phyloP scores from a whole-genome alignment of 2,888 invertebrate species.

The Tinea pellionella region DNA sequence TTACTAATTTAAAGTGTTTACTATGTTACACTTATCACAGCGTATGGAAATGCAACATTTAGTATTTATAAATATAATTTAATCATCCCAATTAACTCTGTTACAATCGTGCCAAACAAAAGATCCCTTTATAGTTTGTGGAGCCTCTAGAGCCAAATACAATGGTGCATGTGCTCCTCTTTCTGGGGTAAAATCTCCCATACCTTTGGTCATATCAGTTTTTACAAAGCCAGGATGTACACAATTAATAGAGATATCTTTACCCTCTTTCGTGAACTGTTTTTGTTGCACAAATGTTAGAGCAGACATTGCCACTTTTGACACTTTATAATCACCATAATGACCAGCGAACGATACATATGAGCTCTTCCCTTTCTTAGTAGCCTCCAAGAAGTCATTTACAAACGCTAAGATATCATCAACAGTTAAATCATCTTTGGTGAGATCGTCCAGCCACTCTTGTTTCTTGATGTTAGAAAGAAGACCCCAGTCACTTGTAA shows the following conservation, averaged over 20 bases:
- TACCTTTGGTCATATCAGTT: constrained; percentile 62
- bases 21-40: constrained; percentile 61
- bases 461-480: constrained; percentile 58
- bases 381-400: constrained; percentile 67
- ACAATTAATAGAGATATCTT: constrained; percentile 57
- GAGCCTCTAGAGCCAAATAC: constrained; percentile 55
- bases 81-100: constrained; percentile 65
- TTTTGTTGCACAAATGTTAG: constrained; percentile 59
- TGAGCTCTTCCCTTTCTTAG: constrained; percentile 52
- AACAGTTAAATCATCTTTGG: constrained; percentile 57
- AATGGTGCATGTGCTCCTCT: constrained; percentile 54
- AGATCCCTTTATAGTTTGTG: constrained; percentile 53
- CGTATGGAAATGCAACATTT: constrained; percentile 38
- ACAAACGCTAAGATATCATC: constrained; percentile 65
- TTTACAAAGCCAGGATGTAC: constrained; percentile 63
- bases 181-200: constrained; percentile 58
- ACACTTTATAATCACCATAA: constrained; percentile 62
- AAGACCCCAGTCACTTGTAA: constrained; percentile 73
- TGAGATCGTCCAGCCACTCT: constrained; percentile 50
- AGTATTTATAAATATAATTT: constrained; percentile 28
- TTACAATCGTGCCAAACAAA: constrained; percentile 64
- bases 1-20: constrained; percentile 52
- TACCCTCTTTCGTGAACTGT: constrained; percentile 58
- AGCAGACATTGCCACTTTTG: constrained; percentile 60
- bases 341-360: constrained; percentile 55